phyloP scores from a whole-genome alignment of 30 jellyfish, hydroid and myxozoan genomes.

The Aurelia coerulea region DNA sequence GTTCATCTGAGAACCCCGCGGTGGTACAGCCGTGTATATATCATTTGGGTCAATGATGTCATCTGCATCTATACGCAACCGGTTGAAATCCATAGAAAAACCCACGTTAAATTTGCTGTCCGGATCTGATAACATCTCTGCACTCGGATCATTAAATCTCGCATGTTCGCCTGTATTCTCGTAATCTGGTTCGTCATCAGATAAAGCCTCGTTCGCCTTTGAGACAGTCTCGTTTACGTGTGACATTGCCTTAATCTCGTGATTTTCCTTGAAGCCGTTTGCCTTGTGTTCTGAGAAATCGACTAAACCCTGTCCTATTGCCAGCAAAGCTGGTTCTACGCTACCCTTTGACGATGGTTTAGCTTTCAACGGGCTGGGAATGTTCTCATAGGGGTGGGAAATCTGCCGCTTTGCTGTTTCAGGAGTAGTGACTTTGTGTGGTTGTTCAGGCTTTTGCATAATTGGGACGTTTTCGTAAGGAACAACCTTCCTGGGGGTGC shows the following conservation, averaged over 20 bases:
- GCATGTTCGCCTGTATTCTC: neutral
- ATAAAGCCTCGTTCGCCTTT: too few relatives aligned
- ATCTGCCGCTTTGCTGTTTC: neutral
- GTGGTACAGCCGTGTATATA: slow-evolving; percentile 26
- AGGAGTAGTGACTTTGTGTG: slow-evolving; percentile 9
- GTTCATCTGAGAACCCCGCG: neutral
- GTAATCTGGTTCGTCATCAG: slow-evolving; percentile 3
- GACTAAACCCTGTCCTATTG: too few relatives aligned
- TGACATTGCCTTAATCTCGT: too few relatives aligned
- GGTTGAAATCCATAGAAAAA: slow-evolving; percentile 34
- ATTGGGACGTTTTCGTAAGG: slow-evolving; percentile 37
- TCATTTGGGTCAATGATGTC: slow-evolving; percentile 1
- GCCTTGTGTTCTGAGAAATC: too few relatives aligned
- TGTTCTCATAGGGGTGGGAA: slow-evolving; percentile 38
- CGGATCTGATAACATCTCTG: neutral
- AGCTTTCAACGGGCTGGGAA: slow-evolving; percentile 31
- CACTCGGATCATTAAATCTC: neutral
- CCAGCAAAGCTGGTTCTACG: too few relatives aligned
- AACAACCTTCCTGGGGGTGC: neutral
- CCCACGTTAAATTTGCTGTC: neutral
- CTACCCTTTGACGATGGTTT: neutral
- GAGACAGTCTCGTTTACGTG: too few relatives aligned
- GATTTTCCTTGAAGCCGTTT: too few relatives aligned
- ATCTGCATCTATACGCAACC: slow-evolving; percentile 51
- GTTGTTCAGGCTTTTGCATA: neutral